Conservation (phyloP, 2,113 vertebrate species). For the Onychorhynchus coronatus region DNA sequence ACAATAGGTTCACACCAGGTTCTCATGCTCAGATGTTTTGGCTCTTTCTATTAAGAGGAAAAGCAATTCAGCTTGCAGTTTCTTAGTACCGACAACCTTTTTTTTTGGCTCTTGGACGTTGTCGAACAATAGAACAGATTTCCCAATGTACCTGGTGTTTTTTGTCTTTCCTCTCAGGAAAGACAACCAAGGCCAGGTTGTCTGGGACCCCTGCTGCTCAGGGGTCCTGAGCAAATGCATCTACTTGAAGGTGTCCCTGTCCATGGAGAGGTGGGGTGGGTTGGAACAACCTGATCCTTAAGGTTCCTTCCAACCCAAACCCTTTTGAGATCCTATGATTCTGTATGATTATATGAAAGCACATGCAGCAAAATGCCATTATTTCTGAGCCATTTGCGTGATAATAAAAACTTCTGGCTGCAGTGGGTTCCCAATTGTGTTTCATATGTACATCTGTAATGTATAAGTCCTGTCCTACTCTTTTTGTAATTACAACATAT, state of each 20-base stretch:
- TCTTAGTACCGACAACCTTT: background rate
- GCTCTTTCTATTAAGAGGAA: background rate
- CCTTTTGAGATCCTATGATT: background rate
- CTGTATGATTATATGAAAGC: background rate
- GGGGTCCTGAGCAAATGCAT: background rate
- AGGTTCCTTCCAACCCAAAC: background rate
- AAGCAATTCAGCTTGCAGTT: background rate
- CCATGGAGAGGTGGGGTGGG: background rate
- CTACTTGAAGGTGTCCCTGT: background rate
- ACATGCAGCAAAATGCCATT: background rate
- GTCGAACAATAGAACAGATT: background rate
- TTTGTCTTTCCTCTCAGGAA: background rate
- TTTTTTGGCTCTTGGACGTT: background rate
- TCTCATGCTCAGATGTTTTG: background rate
- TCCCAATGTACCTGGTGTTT: background rate
- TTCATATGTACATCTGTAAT: background rate
- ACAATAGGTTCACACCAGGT: background rate
- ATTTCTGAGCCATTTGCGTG: background rate
- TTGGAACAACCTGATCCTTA: background rate
- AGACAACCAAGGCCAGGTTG: background rate
- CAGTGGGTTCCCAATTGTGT: background rate
- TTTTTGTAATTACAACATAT: background rate
- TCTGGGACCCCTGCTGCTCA: background rate
- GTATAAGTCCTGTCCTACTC: background rate
- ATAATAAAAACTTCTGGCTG: background rate